A percentile compares a stretch with the other conserved stretches of the same genome.
These are phyloP conservation scores for Lasioglossum marginatum DNA, from an alignment of 2,888 invertebrate genomes.

Conservation along the genomic window DNA sequence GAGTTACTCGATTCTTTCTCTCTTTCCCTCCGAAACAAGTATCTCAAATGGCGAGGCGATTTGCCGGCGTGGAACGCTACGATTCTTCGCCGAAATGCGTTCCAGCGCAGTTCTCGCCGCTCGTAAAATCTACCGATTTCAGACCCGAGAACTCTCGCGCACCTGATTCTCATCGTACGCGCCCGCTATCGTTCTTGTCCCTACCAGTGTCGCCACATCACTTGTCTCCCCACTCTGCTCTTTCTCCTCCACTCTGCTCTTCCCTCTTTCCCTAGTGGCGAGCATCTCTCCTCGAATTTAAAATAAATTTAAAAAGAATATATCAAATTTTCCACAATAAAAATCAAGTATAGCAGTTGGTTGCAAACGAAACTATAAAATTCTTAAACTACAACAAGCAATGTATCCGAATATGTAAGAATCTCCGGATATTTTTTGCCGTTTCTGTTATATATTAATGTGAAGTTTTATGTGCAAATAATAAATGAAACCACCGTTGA, in stretches of 20 bases:
- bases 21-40: not conserved
- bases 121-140: slow-evolving; percentile 11
- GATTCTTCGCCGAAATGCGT: slow-evolving; percentile 1
- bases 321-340: no score
- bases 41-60: not conserved
- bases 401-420: no score
- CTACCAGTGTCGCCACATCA: not conserved
- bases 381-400: no score
- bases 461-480: no score
- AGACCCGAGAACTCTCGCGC: not conserved
- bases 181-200: not conserved
- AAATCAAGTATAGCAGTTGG: no score
- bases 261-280: not conserved
- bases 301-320: no score
- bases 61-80: not conserved
- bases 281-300: no score
- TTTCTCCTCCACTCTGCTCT: no score
- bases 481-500: no score
- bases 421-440: no score
- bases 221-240: not conserved
- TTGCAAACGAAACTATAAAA: no score
- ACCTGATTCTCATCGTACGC: not conserved
- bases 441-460: no score
- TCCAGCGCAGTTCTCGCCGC: not conserved
- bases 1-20: not conserved